These are phyloP conservation scores for Sapayoa aenigma DNA, from an alignment of 2,113 vertebrate genomes.

Conservation along the genomic window DNA sequence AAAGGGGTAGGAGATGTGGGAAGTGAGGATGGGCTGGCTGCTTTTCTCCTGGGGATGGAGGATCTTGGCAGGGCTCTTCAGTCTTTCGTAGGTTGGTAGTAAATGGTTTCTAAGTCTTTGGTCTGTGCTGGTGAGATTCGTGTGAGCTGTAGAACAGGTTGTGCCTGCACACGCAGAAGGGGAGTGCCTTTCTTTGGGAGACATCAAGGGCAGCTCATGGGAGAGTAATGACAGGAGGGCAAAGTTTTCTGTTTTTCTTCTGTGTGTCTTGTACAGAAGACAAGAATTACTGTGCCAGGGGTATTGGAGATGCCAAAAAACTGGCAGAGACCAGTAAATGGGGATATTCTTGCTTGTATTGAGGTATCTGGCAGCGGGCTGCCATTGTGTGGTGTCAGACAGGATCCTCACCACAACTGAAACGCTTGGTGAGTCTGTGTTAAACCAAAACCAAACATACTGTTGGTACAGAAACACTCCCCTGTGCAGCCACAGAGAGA, in stretches of 20 bases:
- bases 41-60: not conserved
- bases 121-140: not conserved
- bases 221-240: not conserved
- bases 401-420: fast-evolving
- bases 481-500: not conserved
- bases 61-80: not conserved
- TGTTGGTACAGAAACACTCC: not conserved
- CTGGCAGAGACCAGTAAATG: fast-evolving
- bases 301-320: not conserved
- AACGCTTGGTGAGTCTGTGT: not conserved
- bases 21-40: not conserved
- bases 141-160: not conserved
- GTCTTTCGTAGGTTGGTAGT: not conserved
- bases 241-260: not conserved
- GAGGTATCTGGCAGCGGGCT: not conserved
- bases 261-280: not conserved
- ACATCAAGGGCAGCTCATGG: fast-evolving
- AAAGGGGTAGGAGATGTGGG: not conserved
- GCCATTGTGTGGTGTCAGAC: not conserved
- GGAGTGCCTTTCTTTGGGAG: not conserved
- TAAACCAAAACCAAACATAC: not conserved
- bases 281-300: not conserved
- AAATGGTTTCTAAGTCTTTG: not conserved
- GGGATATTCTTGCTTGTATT: not conserved
- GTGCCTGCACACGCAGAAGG: not conserved